Conservation (phyloP, 2,888 invertebrate species). For the Dolomedes plantarius region DNA sequence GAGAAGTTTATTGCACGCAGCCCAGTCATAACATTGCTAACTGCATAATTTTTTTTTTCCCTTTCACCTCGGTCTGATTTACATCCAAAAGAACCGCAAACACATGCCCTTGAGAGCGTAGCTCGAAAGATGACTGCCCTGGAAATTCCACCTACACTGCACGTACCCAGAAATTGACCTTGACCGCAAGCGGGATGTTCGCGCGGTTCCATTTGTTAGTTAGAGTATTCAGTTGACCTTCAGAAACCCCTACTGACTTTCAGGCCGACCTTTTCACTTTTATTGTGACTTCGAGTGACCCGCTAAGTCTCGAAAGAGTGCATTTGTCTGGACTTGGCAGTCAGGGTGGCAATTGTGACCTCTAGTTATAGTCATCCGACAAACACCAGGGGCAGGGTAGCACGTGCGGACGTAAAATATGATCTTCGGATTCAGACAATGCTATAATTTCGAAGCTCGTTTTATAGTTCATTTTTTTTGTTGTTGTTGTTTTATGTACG, state of each 20-base stretch:
- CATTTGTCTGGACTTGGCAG: background rate
- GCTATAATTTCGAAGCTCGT: too few species aligned
- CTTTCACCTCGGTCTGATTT: too few species aligned
- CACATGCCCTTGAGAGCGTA: constrained; percentile 29
- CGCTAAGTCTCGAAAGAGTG: background rate
- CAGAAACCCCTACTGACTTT: constrained; percentile 37
- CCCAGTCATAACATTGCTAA: too few species aligned
- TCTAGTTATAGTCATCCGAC: too few species aligned
- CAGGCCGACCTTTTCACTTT: constrained; percentile 36
- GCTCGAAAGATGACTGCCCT: background rate
- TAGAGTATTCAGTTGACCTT: constrained; percentile 31
- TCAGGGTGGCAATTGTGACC: background rate
- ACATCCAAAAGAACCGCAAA: background rate
- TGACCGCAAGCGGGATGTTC: background rate
- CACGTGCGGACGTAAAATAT: too few species aligned
- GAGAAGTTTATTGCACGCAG: too few species aligned
- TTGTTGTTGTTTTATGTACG: too few species aligned
- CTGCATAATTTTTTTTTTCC: too few species aligned
- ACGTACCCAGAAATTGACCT: constrained; percentile 8
- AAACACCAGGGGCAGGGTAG: too few species aligned
- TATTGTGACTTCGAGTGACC: constrained; percentile 33
- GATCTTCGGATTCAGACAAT: too few species aligned
- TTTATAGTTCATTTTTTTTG: too few species aligned
- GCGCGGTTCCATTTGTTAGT: constrained; percentile 13
- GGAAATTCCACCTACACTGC: background rate